Evolutionary conservation across 2,113 vertebrate species (phyloP).

Genomic region (Hyperopisus bebe): DNA sequence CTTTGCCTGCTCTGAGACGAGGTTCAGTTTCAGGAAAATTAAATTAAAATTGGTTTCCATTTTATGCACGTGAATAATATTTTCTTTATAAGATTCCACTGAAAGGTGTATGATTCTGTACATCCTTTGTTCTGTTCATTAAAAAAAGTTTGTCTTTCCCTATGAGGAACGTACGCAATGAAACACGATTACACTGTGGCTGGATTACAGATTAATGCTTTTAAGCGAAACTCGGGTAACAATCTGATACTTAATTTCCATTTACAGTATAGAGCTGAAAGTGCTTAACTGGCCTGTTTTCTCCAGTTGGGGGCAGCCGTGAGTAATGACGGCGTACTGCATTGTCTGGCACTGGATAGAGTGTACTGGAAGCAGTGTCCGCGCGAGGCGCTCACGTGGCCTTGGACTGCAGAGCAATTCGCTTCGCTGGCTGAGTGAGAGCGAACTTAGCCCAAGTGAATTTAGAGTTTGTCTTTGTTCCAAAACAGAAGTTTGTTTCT

Average conservation of each 20-base stretch:
- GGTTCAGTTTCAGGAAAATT: not conserved
- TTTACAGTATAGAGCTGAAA: not conserved
- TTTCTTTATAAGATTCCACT: not conserved
- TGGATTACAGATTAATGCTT: not conserved
- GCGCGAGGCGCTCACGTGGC: not conserved
- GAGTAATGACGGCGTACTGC: not conserved
- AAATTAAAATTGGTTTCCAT: not conserved
- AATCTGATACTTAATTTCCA: not conserved
- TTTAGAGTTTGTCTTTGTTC: not conserved
- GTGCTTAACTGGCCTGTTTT: not conserved
- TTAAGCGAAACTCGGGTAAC: not conserved
- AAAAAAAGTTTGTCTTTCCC: not conserved
- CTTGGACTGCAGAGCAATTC: too few relatives aligned
- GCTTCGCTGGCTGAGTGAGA: not conserved
- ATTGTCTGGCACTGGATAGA: not conserved
- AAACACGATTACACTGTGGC: not conserved
- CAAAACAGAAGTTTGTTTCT: not conserved
- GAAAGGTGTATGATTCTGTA: not conserved
- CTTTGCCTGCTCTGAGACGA: not conserved
- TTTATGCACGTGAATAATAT: not conserved
- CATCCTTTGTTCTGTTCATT: not conserved
- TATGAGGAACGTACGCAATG: not conserved
- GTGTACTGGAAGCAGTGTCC: not conserved
- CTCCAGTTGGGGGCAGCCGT: not conserved
- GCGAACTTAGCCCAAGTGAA: not conserved